Conservation (phyloP, 2,888 invertebrate species). For the Loripinus fragilis region DNA sequence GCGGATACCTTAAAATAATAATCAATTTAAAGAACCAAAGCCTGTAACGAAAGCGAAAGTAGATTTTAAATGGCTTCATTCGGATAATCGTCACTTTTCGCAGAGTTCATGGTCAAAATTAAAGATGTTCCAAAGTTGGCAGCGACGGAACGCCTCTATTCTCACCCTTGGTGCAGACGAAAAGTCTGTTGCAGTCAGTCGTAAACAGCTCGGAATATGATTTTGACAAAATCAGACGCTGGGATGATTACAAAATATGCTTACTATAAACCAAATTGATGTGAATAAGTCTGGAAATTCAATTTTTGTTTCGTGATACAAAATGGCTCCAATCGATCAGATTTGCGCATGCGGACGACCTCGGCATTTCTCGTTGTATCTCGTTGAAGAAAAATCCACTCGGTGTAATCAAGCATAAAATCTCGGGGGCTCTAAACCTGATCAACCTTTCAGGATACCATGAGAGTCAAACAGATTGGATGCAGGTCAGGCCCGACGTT, state of each 20-base stretch:
- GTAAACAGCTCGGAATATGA: not conserved
- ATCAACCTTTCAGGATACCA: too few relatives aligned
- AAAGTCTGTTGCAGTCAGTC: not conserved
- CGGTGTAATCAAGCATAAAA: too few relatives aligned
- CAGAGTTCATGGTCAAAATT: constrained; percentile 43
- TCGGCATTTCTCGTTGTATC: not conserved
- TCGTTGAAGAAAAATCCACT: too few relatives aligned
- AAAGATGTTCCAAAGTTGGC: constrained; percentile 56
- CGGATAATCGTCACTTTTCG: constrained; percentile 36
- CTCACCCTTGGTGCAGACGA: not conserved
- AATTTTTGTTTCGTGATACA: not conserved
- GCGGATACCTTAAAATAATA: too few relatives aligned
- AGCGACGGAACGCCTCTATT: constrained; percentile 56
- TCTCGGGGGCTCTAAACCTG: too few relatives aligned
- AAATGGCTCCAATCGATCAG: not conserved
- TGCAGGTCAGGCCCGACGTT: too few relatives aligned
- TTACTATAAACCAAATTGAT: not conserved
- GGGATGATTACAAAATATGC: too few relatives aligned
- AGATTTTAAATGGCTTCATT: constrained; percentile 28
- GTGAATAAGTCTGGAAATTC: not conserved
- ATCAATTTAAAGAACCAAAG: too few relatives aligned
- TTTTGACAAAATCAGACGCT: not conserved
- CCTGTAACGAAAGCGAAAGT: constrained; percentile 9
- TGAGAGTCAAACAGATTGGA: too few relatives aligned
- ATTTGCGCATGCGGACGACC: constrained; percentile 1